phyloP scores from a whole-genome alignment of 2,888 invertebrate genomes.

The Chrysodeixis includens region DNA sequence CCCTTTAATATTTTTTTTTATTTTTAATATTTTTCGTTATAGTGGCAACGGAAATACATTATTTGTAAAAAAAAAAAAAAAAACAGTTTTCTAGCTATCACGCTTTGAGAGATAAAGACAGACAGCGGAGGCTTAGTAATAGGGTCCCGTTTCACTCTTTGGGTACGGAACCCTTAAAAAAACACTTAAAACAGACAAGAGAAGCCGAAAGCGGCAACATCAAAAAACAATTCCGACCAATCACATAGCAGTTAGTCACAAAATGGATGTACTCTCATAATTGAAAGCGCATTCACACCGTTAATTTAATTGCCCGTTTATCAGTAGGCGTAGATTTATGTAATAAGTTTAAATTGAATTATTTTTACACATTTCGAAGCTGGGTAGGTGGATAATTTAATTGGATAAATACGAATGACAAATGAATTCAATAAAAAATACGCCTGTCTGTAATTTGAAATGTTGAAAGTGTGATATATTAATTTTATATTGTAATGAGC shows the following conservation, averaged over 20 bases:
- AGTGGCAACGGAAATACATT: too few species aligned
- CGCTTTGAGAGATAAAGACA: too few species aligned
- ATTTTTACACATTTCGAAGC: conserved; percentile 44
- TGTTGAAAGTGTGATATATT: conserved; percentile 46
- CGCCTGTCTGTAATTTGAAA: conserved; percentile 27
- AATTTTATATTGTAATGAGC: conserved; percentile 49
- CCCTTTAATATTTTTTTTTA: too few species aligned
- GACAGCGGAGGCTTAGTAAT: too few species aligned
- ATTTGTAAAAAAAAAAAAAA: too few species aligned
- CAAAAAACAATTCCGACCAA: conserved; percentile 65
- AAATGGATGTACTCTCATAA: conserved; percentile 52
- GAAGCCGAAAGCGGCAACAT: conserved; percentile 52
- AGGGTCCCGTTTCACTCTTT: too few species aligned
- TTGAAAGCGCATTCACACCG: conserved; percentile 59
- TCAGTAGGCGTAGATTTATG: conserved; percentile 60
- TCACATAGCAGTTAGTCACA: conserved; percentile 57
- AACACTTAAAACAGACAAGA: conserved; percentile 46
- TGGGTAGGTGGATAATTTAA: conserved; percentile 53
- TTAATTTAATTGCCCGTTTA: conserved; percentile 55
- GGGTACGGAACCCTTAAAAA: too few species aligned
- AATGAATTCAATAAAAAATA: conserved; percentile 56
- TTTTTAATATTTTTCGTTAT: too few species aligned
- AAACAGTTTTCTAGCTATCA: too few species aligned
- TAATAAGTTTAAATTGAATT: conserved; percentile 58
- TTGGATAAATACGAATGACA: conserved; percentile 58